Evolutionary conservation across 37 sponge, comb jelly and placozoan species (phyloP).

Genomic region (Hexactinellida sp.): DNA sequence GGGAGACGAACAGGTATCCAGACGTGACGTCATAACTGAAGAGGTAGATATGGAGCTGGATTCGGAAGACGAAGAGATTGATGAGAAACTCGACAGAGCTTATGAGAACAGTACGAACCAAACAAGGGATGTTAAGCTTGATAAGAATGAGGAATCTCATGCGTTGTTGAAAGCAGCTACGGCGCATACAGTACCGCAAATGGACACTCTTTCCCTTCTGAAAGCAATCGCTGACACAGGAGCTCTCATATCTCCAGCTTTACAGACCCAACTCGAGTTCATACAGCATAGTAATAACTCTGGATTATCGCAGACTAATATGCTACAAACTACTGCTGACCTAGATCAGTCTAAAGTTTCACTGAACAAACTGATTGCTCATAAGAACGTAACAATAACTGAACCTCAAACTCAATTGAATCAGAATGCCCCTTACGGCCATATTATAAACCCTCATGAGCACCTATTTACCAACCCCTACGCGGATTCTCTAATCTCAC

Average conservation of each 20-base stretch:
- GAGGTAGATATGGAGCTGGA: conserved; percentile 83
- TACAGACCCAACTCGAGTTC: neutral
- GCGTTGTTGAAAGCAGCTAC: neutral
- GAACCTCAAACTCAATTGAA: neutral
- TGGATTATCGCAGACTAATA: neutral
- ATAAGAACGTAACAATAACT: neutral
- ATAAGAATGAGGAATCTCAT: neutral
- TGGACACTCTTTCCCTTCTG: neutral
- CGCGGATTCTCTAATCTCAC: neutral
- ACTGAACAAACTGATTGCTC: neutral
- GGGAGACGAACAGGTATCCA: neutral
- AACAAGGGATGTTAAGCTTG: neutral
- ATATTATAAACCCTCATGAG: neutral
- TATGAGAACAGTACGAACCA: neutral
- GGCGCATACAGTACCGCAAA: neutral
- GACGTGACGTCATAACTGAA: conserved; percentile 50
- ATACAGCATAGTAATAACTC: neutral
- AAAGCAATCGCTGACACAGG: neutral
- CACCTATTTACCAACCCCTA: neutral
- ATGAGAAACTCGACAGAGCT: conserved; percentile 17
- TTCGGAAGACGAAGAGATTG: conserved; percentile 25
- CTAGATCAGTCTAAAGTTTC: neutral
- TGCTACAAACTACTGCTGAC: neutral
- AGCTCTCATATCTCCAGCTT: neutral
- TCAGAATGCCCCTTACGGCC: neutral